phyloP scores from a whole-genome alignment of 1,140 invertebrate genomes.

The Sminthurinus signatus region DNA sequence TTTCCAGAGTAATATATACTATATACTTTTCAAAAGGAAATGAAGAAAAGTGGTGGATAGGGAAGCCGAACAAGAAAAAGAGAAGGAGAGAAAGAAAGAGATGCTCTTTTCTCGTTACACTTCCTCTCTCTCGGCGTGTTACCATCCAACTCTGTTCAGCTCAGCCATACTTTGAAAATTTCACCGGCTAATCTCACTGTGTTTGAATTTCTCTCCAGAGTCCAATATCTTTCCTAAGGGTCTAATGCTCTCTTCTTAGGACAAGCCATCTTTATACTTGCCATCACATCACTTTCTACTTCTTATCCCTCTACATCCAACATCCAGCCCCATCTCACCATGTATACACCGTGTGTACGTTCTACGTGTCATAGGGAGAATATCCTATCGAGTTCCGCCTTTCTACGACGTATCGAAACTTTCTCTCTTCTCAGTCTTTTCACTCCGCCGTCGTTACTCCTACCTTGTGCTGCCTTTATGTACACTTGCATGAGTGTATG shows the following conservation, averaged over 20 bases:
- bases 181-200: conserved; percentile 42
- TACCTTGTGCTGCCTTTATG: conserved; percentile 5
- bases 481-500: not conserved
- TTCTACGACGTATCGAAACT: conserved; percentile 1
- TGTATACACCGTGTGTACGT: not conserved
- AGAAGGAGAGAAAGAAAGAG: conserved; percentile 10
- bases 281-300: conserved; percentile 21
- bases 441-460: conserved; percentile 4
- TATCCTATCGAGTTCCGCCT: no score
- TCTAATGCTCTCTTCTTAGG: conserved; percentile 38
- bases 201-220: conserved; percentile 37
- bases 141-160: no score
- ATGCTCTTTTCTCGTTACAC: not conserved
- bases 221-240: conserved; percentile 38
- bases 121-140: conserved; percentile 1
- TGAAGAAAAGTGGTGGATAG: conserved; percentile 30
- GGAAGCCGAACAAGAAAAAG: conserved; percentile 15
- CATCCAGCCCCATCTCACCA: not conserved
- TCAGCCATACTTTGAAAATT: conserved; percentile 35
- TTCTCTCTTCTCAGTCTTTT: conserved; percentile 11
- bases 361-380: not conserved
- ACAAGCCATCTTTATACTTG: conserved; percentile 33
- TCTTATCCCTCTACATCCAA: not conserved
- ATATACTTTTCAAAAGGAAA: no score
- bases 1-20: not conserved